These are phyloP conservation scores for Rutilus rutilus DNA, from an alignment of 2,113 vertebrate species.

Conservation along the genomic window DNA sequence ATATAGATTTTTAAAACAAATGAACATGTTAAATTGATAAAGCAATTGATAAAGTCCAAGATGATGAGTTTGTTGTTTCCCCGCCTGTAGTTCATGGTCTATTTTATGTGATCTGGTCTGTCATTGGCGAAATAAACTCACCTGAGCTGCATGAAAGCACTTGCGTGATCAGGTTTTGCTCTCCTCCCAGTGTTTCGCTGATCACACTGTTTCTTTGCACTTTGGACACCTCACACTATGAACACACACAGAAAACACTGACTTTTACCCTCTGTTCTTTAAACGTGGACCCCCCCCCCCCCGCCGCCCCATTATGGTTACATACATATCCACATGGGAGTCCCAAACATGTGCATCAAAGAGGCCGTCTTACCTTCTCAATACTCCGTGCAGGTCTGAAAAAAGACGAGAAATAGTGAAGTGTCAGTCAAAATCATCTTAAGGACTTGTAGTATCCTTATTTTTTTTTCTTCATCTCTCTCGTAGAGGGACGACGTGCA, in stretches of 20 bases:
- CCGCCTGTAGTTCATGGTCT: not conserved
- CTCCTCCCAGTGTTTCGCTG: not conserved
- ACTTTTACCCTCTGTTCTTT: constrained; percentile 3
- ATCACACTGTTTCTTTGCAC: constrained; percentile 44
- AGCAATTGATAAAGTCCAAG: not conserved
- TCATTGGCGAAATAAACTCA: constrained; percentile 32
- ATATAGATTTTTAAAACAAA: not conserved
- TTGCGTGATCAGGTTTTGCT: not conserved
- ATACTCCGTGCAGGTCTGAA: constrained; percentile 45
- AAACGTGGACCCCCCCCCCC: not conserved
- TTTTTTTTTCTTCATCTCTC: constrained; percentile 9
- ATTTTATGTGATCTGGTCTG: not conserved
- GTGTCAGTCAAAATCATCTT: constrained; percentile 31
- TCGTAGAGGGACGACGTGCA: not conserved
- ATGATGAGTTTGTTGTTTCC: not conserved
- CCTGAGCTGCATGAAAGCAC: constrained; percentile 35
- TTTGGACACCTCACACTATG: constrained; percentile 43
- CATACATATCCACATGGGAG: not conserved
- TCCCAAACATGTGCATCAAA: not conserved
- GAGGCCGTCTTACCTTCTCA: constrained; percentile 39
- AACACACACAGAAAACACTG: constrained; percentile 40
- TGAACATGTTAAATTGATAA: not conserved
- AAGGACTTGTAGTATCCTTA: constrained; percentile 1
- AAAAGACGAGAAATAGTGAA: constrained; percentile 15
- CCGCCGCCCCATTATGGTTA: too few relatives aligned